Conservation (phyloP, 2,113 vertebrate species). For the Zootoca vivipara region DNA sequence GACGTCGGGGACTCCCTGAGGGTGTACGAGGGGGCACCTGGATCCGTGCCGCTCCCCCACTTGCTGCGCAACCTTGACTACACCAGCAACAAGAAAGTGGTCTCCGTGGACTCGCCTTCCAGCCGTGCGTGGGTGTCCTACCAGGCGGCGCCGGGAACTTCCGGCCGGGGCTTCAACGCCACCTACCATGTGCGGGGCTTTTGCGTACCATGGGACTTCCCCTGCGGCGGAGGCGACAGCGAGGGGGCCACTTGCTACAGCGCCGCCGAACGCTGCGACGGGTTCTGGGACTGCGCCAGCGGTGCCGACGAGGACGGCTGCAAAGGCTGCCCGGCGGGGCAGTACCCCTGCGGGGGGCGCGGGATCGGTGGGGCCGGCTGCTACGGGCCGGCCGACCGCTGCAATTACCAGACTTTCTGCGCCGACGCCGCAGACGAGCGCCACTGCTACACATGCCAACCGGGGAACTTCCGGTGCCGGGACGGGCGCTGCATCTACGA, state of each 20-base stretch:
- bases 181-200: constrained; percentile 87
- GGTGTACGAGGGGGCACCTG: constrained; percentile 71
- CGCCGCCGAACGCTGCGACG: constrained; percentile 74
- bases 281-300: constrained; percentile 85
- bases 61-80: constrained; percentile 74
- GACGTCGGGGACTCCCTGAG: constrained; percentile 76
- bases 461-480: constrained; percentile 87
- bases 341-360: constrained; percentile 78
- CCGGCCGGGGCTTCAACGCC: constrained; percentile 83
- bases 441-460: constrained; percentile 85
- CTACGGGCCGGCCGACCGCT: constrained; percentile 81
- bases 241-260: constrained; percentile 78
- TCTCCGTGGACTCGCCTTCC: constrained; percentile 83
- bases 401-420: constrained; percentile 92
- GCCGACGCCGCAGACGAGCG: constrained; percentile 85
- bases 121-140: constrained; percentile 81
- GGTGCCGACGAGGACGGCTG: constrained; percentile 87
- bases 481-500: constrained; percentile 90
- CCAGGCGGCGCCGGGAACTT: constrained; percentile 63
- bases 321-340: constrained; percentile 74
- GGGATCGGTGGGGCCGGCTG: constrained; percentile 68
- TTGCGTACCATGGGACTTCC: constrained; percentile 86
- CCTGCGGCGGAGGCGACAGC: constrained; percentile 79
- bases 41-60: not conserved
- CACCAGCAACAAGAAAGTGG: constrained; percentile 81